Percentiles rank a stretch among this genome's conserved stretches.
Evolutionary conservation across 2,113 vertebrate genomes (phyloP).

Genomic region (Cettia cetti): DNA sequence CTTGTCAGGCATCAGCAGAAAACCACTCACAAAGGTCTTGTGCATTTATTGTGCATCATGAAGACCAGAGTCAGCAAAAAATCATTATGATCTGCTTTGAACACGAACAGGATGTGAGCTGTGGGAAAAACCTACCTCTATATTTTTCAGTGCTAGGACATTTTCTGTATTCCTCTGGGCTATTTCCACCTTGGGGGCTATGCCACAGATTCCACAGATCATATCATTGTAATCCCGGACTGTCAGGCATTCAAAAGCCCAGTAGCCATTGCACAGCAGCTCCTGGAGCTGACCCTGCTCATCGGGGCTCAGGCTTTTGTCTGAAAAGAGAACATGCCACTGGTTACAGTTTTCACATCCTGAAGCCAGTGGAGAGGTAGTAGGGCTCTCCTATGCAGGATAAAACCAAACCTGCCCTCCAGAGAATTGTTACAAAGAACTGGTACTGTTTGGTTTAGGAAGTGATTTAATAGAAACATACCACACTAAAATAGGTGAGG

Average conservation of each 20-base stretch:
- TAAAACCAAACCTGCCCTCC: not conserved
- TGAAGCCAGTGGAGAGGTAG: not conserved
- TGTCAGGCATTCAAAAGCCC: conserved; percentile 96
- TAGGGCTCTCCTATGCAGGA: not conserved
- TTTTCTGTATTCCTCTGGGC: conserved; percentile 83
- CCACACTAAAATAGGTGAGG: not conserved
- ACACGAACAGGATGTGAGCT: not conserved
- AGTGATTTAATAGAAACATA: not conserved
- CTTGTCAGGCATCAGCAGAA: conserved; percentile 19
- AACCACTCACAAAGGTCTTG: not conserved
- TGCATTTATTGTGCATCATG: not conserved
- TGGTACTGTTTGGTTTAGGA: not conserved
- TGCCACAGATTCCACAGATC: conserved; percentile 96
- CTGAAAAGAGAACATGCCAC: conserved; percentile 67
- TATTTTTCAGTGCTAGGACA: conserved; percentile 87
- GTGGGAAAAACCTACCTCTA: conserved; percentile 79
- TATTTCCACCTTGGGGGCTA: conserved; percentile 93
- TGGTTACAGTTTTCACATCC: not conserved
- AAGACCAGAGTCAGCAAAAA: conserved; percentile 33
- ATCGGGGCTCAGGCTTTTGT: conserved; percentile 76
- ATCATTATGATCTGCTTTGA: not conserved
- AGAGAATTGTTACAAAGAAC: not conserved
- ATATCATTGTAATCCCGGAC: conserved; percentile 97
- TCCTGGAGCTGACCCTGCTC: conserved; percentile 83
- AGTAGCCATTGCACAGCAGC: conserved; percentile 91